A percentile compares a stretch with the other conserved stretches of the same genome.
These are phyloP conservation scores for Cephus sareptanus DNA, from an alignment of 2,888 invertebrate genomes.

Conservation along the genomic window DNA sequence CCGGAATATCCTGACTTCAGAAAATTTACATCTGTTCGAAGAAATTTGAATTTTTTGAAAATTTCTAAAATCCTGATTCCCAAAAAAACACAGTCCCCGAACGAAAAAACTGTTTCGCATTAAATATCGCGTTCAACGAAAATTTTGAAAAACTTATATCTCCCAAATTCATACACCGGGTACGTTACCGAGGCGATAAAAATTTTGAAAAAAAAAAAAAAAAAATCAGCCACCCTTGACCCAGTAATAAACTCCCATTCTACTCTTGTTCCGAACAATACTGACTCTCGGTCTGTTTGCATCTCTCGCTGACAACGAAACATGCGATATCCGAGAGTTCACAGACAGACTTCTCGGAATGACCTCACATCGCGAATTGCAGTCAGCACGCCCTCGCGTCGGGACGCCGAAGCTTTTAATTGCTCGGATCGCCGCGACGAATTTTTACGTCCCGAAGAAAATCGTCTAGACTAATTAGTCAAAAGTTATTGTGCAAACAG, in stretches of 20 bases:
- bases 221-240: slow-evolving; percentile 11
- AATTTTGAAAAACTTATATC: not conserved
- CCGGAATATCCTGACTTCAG: not conserved
- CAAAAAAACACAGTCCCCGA: no score
- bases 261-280: not conserved
- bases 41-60: no score
- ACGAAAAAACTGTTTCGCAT: not conserved
- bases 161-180: not conserved
- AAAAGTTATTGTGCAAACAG: not conserved
- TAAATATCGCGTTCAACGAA: not conserved
- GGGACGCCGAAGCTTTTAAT: slow-evolving; percentile 42
- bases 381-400: slow-evolving; percentile 30
- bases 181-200: not conserved
- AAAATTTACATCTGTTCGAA: not conserved
- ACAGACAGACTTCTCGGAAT: slow-evolving; percentile 55
- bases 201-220: not conserved
- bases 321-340: slow-evolving; percentile 43
- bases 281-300: slow-evolving; percentile 17
- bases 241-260: not conserved
- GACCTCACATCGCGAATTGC: slow-evolving; percentile 47
- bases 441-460: slow-evolving; percentile 4
- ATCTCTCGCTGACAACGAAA: slow-evolving; percentile 30
- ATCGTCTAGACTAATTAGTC: not conserved
- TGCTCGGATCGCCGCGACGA: slow-evolving; percentile 17
- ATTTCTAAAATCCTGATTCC: not conserved